These are phyloP conservation scores for Drosophila parthenogenetica DNA, from an alignment of 2,888 invertebrate genomes.

Conservation along the genomic window DNA sequence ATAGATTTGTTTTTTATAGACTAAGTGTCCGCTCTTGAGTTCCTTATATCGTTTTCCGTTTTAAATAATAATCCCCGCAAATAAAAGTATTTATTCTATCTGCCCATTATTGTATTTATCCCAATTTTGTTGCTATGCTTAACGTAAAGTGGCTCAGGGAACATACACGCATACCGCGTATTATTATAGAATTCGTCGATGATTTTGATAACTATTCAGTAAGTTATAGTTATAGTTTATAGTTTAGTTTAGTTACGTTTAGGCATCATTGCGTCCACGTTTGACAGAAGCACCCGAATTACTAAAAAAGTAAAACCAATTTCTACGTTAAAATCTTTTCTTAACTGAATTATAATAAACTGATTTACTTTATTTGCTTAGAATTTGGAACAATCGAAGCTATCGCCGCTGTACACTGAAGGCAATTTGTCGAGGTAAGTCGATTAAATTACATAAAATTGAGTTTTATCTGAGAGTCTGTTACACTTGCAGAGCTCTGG, in stretches of 20 bases:
- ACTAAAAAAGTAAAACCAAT: constrained; percentile 39
- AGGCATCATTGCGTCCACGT: constrained; percentile 59
- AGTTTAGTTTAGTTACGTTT: constrained; percentile 1
- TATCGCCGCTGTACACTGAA: constrained; percentile 88
- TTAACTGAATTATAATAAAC: neutral
- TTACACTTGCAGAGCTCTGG: constrained; percentile 88
- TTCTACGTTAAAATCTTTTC: neutral
- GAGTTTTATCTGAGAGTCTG: neutral
- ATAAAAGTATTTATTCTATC: constrained; percentile 32
- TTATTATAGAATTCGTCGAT: constrained; percentile 89
- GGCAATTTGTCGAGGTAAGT: constrained; percentile 92
- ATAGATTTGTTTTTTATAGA: constrained; percentile 29
- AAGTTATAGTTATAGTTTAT: constrained; percentile 85
- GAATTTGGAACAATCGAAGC: constrained; percentile 91
- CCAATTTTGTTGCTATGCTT: constrained; percentile 33
- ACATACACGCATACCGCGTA: constrained; percentile 89
- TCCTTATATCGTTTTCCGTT: constrained; percentile 5
- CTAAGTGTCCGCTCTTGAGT: constrained; percentile 29
- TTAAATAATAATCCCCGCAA: neutral
- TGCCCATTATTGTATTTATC: constrained; percentile 19
- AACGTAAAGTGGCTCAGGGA: constrained; percentile 90
- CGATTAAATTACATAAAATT: neutral
- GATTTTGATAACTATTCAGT: constrained; percentile 89
- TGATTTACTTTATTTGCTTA: constrained; percentile 85
- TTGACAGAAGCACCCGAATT: constrained; percentile 58